Conservation (phyloP, 2,888 invertebrate species). For the Lomographa bimaculata region DNA sequence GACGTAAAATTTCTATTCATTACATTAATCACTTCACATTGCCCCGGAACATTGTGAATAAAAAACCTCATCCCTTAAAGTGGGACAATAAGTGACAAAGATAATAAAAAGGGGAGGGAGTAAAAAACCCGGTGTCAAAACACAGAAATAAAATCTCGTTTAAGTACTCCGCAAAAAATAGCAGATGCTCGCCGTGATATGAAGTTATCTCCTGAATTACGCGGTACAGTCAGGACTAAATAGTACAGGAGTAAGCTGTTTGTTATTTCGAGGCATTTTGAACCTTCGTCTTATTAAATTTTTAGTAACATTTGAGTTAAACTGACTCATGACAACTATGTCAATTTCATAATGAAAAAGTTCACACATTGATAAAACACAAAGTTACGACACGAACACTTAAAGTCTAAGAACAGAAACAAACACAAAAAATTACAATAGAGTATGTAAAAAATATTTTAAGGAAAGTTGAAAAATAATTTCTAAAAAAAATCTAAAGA, state of each 20-base stretch:
- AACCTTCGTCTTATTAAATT: no score
- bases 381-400: no score
- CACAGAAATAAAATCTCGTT: conserved; percentile 36
- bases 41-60: conserved; percentile 1
- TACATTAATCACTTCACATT: conserved; percentile 3
- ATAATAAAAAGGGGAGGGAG: conserved; percentile 27
- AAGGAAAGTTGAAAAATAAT: no score
- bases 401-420: no score
- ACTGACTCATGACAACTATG: no score
- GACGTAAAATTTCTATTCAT: no score
- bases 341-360: no score
- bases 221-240: conserved; percentile 23
- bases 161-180: conserved; percentile 32
- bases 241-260: conserved; percentile 8
- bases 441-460: no score
- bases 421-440: no score
- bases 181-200: conserved; percentile 37
- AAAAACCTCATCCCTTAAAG: conserved; percentile 21
- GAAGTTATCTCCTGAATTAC: conserved; percentile 36
- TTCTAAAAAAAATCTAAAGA: no score
- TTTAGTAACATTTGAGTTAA: no score
- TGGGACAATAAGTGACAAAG: conserved; percentile 23
- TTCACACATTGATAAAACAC: no score
- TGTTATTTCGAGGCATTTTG: neutral
- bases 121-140: conserved; percentile 26